Evolutionary conservation across 2,113 vertebrate genomes (phyloP).

Genomic region (Sterrhoptilus dennistouni): DNA sequence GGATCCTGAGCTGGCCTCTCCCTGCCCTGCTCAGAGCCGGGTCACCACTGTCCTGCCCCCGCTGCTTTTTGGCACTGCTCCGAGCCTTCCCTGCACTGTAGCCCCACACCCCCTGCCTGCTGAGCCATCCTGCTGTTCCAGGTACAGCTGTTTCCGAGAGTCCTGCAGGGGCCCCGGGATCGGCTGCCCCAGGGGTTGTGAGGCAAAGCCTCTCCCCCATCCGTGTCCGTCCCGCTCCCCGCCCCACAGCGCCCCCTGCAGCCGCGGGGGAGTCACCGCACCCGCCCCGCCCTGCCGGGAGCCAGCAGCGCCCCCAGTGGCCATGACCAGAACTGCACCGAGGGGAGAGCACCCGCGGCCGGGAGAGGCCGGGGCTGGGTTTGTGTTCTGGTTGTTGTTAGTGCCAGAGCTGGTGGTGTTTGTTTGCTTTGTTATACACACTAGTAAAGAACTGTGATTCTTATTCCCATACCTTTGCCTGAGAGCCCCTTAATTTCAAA

Average conservation of each 20-base stretch:
- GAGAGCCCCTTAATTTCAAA: neutral
- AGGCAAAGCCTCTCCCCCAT: neutral
- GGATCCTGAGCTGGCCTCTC: neutral
- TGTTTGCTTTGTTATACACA: neutral
- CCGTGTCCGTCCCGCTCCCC: neutral
- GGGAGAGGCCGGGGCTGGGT: too few species aligned
- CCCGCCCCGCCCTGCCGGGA: neutral
- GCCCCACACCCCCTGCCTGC: neutral
- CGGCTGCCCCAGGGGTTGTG: neutral
- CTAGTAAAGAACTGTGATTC: neutral
- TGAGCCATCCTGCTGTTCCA: neutral
- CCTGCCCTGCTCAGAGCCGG: neutral
- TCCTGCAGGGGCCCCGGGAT: too few species aligned
- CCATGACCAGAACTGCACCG: neutral
- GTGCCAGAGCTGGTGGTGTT: neutral
- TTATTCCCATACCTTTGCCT: neutral
- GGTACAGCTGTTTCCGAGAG: neutral
- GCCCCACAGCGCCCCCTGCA: neutral
- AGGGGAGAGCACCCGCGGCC: neutral
- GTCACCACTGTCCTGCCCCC: fast-evolving
- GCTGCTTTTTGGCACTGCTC: neutral
- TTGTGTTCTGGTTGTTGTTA: neutral
- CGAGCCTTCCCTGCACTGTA: neutral
- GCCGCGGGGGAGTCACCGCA: neutral
- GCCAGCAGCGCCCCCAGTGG: neutral